Percentiles rank a stretch among this genome's conserved stretches.
Evolutionary conservation across 1,140 invertebrate species (phyloP).

Genomic region (Sinonovacula constricta): DNA sequence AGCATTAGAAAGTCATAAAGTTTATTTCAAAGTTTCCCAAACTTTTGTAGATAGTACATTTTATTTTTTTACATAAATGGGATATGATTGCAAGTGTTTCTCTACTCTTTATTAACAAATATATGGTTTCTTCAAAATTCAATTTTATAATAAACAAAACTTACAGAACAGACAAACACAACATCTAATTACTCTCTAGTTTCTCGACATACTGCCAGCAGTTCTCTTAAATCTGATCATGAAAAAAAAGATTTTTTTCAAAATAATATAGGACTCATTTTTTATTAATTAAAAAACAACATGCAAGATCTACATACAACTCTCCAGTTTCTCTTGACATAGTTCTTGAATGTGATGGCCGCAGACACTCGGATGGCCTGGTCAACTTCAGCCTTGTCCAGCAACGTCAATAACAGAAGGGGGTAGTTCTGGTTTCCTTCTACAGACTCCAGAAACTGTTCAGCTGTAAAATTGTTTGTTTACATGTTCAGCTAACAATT

Average conservation of each 20-base stretch:
- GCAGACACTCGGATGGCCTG: constrained; percentile 90
- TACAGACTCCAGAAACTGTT: constrained; percentile 94
- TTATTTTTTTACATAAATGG: too few relatives aligned
- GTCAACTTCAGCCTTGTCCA: constrained; percentile 88
- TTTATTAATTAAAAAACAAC: background rate
- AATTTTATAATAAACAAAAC: too few relatives aligned
- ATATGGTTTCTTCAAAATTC: too few relatives aligned
- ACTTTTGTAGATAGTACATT: too few relatives aligned
- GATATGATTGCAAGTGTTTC: too few relatives aligned
- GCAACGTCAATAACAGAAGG: constrained; percentile 89
- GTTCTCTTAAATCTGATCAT: background rate
- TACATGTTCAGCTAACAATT: background rate
- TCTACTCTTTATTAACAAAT: too few relatives aligned
- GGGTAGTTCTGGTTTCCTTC: constrained; percentile 95
- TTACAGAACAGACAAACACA: too few relatives aligned
- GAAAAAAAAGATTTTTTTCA: background rate
- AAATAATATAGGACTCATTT: too few relatives aligned
- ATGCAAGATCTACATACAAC: constrained; percentile 82
- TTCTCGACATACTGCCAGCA: too few relatives aligned
- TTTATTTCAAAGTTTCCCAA: too few relatives aligned
- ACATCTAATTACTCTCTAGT: too few relatives aligned
- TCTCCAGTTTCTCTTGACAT: constrained; percentile 96
- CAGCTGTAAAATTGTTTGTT: constrained; percentile 85
- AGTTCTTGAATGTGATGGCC: constrained; percentile 97
- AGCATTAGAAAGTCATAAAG: too few relatives aligned